Evolutionary conservation across 1,140 invertebrate species (phyloP).

Genomic region (Drosophila subpulchrella): DNA sequence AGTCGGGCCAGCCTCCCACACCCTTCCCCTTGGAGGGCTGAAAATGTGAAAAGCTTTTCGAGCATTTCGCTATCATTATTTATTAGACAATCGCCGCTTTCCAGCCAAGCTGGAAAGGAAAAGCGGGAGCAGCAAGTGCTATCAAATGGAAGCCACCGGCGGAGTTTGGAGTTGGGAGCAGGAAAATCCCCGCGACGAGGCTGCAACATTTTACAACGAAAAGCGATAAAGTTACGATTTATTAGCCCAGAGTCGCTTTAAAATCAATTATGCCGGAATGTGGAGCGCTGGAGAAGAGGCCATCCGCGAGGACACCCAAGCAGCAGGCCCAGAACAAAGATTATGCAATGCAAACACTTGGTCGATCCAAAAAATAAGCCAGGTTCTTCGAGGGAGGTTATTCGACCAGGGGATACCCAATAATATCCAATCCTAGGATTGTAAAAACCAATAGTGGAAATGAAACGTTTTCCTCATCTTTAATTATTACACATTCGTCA

Average conservation of each 20-base stretch:
- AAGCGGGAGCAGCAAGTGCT: slow-evolving; percentile 49
- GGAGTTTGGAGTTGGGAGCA: slow-evolving; percentile 1
- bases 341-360: slow-evolving; percentile 82
- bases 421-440: neutral
- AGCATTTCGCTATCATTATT: slow-evolving; percentile 77
- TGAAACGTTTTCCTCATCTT: too few species aligned
- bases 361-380: slow-evolving; percentile 19
- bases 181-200: neutral
- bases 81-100: slow-evolving; percentile 58
- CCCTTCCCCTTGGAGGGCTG: slow-evolving; percentile 19
- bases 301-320: slow-evolving; percentile 74
- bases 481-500: too few species aligned
- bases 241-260: slow-evolving; percentile 81
- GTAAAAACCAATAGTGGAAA: too few species aligned
- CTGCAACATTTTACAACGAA: slow-evolving; percentile 61
- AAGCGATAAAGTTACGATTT: slow-evolving; percentile 84
- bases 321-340: slow-evolving; percentile 61
- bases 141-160: slow-evolving; percentile 41
- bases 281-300: slow-evolving; percentile 67
- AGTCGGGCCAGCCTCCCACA: neutral
- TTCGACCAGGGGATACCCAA: neutral
- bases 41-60: slow-evolving; percentile 64
- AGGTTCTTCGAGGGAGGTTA: neutral
- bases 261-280: slow-evolving; percentile 85
- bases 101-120: slow-evolving; percentile 10